Conservation (phyloP, 2,113 vertebrate genomes). For the Tonatia bakeri region DNA sequence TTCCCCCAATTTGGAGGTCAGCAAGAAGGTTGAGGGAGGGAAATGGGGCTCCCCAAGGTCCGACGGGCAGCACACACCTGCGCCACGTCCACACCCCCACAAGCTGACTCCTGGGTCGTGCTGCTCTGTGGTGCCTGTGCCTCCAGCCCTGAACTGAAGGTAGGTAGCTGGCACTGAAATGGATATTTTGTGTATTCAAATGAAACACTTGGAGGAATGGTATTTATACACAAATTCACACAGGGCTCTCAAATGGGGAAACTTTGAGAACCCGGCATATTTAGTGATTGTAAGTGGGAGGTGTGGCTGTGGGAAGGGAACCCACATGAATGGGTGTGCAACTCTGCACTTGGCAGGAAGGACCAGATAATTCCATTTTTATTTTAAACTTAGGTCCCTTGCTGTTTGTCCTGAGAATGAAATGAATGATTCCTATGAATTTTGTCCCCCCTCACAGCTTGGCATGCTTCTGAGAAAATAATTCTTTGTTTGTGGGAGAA, state of each 20-base stretch:
- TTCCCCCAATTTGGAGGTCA: background rate
- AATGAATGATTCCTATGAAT: background rate
- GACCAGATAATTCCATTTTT: background rate
- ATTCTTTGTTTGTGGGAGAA: background rate
- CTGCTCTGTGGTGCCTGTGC: background rate
- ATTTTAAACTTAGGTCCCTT: background rate
- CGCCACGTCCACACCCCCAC: background rate
- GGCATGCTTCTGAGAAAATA: background rate
- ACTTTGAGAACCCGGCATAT: constrained; percentile 40
- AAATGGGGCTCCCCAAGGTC: background rate
- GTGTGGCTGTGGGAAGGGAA: constrained; percentile 4
- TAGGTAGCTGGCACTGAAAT: background rate
- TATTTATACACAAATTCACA: constrained; percentile 69
- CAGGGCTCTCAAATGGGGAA: constrained; percentile 53
- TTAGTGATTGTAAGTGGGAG: constrained; percentile 53
- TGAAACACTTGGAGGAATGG: constrained; percentile 55
- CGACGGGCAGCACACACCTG: fast-evolving
- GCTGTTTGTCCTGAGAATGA: background rate
- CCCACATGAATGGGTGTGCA: constrained; percentile 32
- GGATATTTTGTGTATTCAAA: constrained; percentile 58
- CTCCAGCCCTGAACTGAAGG: background rate
- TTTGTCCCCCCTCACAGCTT: background rate
- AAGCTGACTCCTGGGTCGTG: background rate
- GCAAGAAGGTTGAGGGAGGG: background rate
- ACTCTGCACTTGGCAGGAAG: background rate